phyloP scores from a whole-genome alignment of 2,797 vertebrate species.

The Diplodus puntazzo region DNA sequence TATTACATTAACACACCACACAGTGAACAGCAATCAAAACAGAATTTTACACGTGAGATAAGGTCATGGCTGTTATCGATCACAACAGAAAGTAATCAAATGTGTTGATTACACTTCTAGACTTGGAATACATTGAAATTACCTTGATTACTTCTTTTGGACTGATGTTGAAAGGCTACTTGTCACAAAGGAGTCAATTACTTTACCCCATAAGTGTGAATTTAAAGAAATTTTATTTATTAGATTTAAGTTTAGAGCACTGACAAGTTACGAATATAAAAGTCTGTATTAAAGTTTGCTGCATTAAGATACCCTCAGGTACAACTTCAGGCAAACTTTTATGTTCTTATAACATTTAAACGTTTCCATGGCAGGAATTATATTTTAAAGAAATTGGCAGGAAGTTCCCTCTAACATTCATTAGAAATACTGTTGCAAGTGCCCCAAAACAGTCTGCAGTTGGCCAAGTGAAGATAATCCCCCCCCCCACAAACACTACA shows the following conservation, averaged over 20 bases:
- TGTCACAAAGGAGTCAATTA: slow-evolving; percentile 28
- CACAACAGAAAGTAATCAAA: slow-evolving; percentile 62
- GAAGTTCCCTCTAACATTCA: slow-evolving; percentile 20
- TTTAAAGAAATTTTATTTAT: slow-evolving; percentile 16
- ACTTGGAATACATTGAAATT: slow-evolving; percentile 58
- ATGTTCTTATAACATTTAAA: slow-evolving; percentile 5
- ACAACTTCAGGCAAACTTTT: background rate
- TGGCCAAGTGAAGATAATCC: slow-evolving; percentile 63
- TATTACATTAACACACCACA: slow-evolving; percentile 56
- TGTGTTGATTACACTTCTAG: slow-evolving; percentile 62
- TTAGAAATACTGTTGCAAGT: slow-evolving; percentile 38
- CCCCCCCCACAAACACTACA: slow-evolving; percentile 43
- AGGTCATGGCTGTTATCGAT: slow-evolving; percentile 61
- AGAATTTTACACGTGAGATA: slow-evolving; percentile 23
- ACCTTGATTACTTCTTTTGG: slow-evolving; percentile 67
- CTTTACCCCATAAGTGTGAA: slow-evolving; percentile 19
- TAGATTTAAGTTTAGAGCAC: background rate
- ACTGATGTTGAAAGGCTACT: slow-evolving; percentile 56
- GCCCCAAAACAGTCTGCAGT: slow-evolving; percentile 49
- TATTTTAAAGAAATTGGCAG: slow-evolving; percentile 7
- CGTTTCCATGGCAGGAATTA: slow-evolving; percentile 11
- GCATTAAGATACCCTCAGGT: slow-evolving; percentile 1
- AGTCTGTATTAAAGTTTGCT: background rate
- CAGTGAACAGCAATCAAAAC: slow-evolving; percentile 53
- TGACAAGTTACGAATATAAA: background rate